Base-by-base conservation (phyloP, 2,113 vertebrate species). In the Nerophis lumbriciformis region DNA sequence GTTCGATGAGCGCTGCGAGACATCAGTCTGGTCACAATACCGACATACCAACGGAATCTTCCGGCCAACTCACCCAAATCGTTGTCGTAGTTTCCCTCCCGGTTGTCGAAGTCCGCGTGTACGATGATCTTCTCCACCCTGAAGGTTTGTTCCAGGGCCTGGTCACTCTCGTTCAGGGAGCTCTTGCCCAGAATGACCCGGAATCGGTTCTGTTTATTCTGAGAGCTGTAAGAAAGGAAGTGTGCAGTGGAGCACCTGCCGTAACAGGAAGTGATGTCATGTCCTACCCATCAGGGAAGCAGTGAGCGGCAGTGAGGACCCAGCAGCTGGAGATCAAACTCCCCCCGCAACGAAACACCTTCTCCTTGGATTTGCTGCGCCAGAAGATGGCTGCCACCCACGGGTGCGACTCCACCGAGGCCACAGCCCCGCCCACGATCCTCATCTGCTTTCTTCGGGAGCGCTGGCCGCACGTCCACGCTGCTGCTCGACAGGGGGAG, bases 241-340 rank as follows among this genome's bases (percentile, higher is more conserved):
- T 3, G 42, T 53, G 36, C n/a, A 3, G 4, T 21, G 2, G 6
- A 21, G 14, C 11, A 6, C 10, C 71, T 45, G 14, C 66, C 57
- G 48, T 14, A 38, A 0, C 63, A 19, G 51, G 42, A 15, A 42
- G 11, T 53, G 71, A 54, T 8, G 0, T 64, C 2, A 4, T 21
- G 36, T 44, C 81, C 35, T 74, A 90, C 88, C 84, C 75, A 0
- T 85, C 67, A 1, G 77, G 48, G 69, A 98, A 97, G 69, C 96
- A 98, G 75, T 98, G 96, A 0, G 94, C 93, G 5, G 96, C 96
- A 0, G 93, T 95, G 28, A 94, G 87, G 42, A 97, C 91, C 96
- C 95, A 98, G 85, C 96, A 97, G 44, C 92, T 44, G 1, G 92
- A 87, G 45, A 98, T 95, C 72, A 98, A 93, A 55, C 91, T 96